Base-by-base conservation (phyloP, 2,113 vertebrate genomes). In the Dascyllus trimaculatus region DNA sequence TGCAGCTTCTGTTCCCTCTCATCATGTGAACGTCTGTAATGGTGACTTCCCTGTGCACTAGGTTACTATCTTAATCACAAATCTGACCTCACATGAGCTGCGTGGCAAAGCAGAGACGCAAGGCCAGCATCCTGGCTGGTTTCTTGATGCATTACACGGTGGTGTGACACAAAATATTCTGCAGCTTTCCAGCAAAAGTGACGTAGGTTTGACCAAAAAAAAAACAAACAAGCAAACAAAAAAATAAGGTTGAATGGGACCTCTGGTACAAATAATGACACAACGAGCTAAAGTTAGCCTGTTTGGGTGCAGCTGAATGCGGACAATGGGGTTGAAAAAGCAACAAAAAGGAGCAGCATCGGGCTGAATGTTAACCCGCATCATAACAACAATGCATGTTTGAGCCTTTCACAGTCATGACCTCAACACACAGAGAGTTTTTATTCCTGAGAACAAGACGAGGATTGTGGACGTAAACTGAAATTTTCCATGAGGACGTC, bases 11-110 rank as follows among this genome's bases (percentile, higher is more conserved):
- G 64, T 70, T 57, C 9, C 4, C n/a, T 21, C 14, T 59, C 0
- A 3, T 77, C 59, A 71, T 38, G 38, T 76, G 45, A 46, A 51
- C 29, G 11, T 48, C 40, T 35, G 25, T 22, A 7, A 35, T 52
- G 21, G 62, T 3, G 43, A 62, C 71, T 75, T 75, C 76, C 57
- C 17, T 5, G 22, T 38, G 26, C 9, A 25, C 19, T 3, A 5
- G 29, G 35, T 61, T 53, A 46, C 11, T 32, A 80, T 69, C 51
- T n/a, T 2, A 11, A 69, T 65, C 51, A 40, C 14, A 6, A 8
- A 65, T 71, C 22, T 60, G 70, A n/a, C 49, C 65, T 74, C 73
- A 71, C 15, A 21, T 19, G 79, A 71, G 32, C 61, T 66, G 68
- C n/a, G n/a, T 7, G 18, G 70, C 32, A 17, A 54, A 60, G 40